These are phyloP conservation scores for Riptortus pedestris DNA, from an alignment of 1,140 invertebrate species.

Conservation along the genomic window DNA sequence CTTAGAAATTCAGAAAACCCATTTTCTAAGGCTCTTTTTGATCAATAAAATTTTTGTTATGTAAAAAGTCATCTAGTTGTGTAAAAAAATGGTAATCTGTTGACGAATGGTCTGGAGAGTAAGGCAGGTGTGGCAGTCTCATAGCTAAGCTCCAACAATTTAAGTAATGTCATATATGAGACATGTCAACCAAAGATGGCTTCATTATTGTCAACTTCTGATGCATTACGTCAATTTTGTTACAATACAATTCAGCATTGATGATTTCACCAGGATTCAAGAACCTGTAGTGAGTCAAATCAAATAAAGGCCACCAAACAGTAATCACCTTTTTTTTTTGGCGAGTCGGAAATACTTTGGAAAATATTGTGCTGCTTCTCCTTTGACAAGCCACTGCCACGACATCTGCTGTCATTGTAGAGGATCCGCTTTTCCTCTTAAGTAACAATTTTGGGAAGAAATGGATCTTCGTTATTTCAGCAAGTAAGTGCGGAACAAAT, in stretches of 20 bases:
- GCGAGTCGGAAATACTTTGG: not conserved
- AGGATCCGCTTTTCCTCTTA: not conserved
- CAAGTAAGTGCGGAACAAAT: not conserved
- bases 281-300: not conserved
- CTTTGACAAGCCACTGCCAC: not conserved
- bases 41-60: not conserved
- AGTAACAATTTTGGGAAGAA: not conserved
- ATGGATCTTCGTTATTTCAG: not conserved
- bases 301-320: conserved; percentile 5
- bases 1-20: not conserved
- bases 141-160: not conserved
- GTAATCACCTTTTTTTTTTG: not conserved
- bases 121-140: not conserved
- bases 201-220: conserved; percentile 1
- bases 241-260: not conserved
- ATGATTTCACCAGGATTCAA: not conserved
- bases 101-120: not conserved
- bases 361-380: not conserved
- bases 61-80: not conserved
- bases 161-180: not conserved
- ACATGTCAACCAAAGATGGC: not conserved
- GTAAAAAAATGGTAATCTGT: not conserved
- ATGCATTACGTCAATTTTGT: not conserved
- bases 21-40: not conserved
- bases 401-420: not conserved